Evolutionary conservation across 2,113 vertebrate genomes (phyloP), one percentile per base, ranked within the genome.

Genomic region (Cnemophilus loriae): DNA sequence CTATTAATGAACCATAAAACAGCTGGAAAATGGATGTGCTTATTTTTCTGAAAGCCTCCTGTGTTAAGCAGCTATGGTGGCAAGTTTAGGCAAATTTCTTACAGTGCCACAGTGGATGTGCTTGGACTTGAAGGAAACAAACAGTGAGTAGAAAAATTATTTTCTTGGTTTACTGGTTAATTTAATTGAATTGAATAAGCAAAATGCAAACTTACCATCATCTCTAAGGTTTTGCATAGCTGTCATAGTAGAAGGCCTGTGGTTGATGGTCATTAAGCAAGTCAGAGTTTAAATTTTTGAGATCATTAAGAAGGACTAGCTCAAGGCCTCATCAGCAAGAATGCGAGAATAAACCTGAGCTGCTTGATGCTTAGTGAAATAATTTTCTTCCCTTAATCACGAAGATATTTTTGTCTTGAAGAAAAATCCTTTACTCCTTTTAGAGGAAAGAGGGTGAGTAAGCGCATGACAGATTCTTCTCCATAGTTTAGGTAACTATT

Each of bases 81-180:
- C 67, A 91, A 88, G 76, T 88, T 90, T 67, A 93, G 49, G 68
- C 39, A 76, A 95, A 87, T 69, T 89, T 70, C n/a, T 89, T 78
- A 13, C 33, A 73, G 39, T 57, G 30, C 39, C 16, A 49, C 33
- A 32, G 13, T 55, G 50, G 20, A 78, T 55, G 9, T 90, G 32
- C 49, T 46, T 68, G 55, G 32, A 60, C 56, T 74, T 59, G 41
- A 82, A 53, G 46, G 21, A 81, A 90, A 50, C 11, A 82, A 90
- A 28, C 21, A 59, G 42, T 59, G 23, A 85, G 33, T 21, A 85
- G 18, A 87, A 53, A 70, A 23, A 41, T 81, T 47, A 49, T 86
- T 90, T 95, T 80, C 50, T 81, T 6, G 3, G 10, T n/a, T 73
- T 41, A 41, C 33, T 52, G 27, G 22, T 88, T 86, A 79, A 69